Conservation (phyloP, 2,888 invertebrate species). For the Hesperia comma region DNA sequence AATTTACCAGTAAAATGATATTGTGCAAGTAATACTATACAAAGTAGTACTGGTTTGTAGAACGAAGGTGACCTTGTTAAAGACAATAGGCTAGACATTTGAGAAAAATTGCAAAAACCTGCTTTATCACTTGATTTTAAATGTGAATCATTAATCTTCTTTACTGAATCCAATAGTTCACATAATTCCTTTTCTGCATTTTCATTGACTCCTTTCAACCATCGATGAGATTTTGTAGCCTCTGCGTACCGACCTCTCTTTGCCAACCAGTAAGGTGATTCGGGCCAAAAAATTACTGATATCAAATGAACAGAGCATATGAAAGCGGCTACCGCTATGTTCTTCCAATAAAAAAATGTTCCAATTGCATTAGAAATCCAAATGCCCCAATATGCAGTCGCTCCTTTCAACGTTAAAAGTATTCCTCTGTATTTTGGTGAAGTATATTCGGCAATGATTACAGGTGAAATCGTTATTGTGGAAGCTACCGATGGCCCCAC, state of each 20-base stretch:
- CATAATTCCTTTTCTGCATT: constrained; percentile 41
- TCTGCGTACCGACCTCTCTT: constrained; percentile 40
- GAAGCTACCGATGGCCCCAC: constrained; percentile 37
- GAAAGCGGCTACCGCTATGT: constrained; percentile 38
- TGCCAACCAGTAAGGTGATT: constrained; percentile 43
- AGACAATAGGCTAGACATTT: neutral
- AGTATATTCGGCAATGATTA: constrained; percentile 51
- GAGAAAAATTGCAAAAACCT: neutral
- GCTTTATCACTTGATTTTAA: neutral
- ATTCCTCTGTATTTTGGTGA: constrained; percentile 52
- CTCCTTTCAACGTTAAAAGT: constrained; percentile 50
- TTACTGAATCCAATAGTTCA: neutral
- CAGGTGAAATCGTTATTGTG: constrained; percentile 39
- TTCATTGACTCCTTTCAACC: constrained; percentile 39
- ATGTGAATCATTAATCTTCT: neutral
- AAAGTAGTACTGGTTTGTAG: constrained; percentile 35
- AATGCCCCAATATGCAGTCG: constrained; percentile 50
- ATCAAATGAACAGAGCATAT: constrained; percentile 38
- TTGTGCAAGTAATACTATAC: constrained; percentile 38
- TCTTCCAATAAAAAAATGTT: constrained; percentile 43
- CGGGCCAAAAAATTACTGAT: constrained; percentile 39
- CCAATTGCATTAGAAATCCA: constrained; percentile 47
- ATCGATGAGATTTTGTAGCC: constrained; percentile 38
- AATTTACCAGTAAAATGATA: constrained; percentile 43
- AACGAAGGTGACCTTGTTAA: constrained; percentile 9